Evolutionary conservation across 2,113 vertebrate genomes (phyloP), one percentile per base, ranked within the genome.

Genomic region (Scalopus aquaticus): DNA sequence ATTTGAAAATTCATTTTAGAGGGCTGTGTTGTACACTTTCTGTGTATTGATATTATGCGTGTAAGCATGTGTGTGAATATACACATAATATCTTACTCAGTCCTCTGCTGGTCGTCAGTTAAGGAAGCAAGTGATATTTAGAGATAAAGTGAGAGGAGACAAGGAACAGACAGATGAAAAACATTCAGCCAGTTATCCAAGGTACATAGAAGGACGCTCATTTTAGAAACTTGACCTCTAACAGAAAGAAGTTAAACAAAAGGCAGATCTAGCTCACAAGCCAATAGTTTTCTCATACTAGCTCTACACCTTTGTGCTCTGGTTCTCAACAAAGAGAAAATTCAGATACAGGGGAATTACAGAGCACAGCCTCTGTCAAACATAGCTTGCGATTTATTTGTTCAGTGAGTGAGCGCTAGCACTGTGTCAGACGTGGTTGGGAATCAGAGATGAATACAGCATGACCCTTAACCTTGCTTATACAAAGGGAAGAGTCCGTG

Each of bases 91-190:
- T 44, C 49, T 54, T 17, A 58, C 49, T 72, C 6, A 1, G 15
- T 4, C 89, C 13, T 62, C 42, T 28, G 0, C 37, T 83, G 22
- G 77, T 62, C 72, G 77, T 62, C 72, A 51, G 15, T 69, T 62
- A 93, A 60, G 89, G 65, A 94, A 88, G 73, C 65, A 67, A 80
- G 30, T 62, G 42, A 17, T 77, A 60, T 54, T 85, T 37, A 35
- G 78, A 88, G 44, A 60, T 77, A 73, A 20, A 78, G 16, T 64
- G 67, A 65, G 62, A 80, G 67, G 24, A 80, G 6, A 12, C 44
- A 44, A 77, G 58, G 28, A 82, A 62, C 54, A 91, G 39, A 46
- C 76, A 58, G 16, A 60, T 37, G 32, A 85, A 81, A 76, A 80
- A 16, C 37, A 28, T 72, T 77, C 85, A 88, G 44, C 72, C 90